Evolutionary conservation across 92 coral and sea anemone species (phyloP).

Genomic region (Pocillopora grandis): DNA sequence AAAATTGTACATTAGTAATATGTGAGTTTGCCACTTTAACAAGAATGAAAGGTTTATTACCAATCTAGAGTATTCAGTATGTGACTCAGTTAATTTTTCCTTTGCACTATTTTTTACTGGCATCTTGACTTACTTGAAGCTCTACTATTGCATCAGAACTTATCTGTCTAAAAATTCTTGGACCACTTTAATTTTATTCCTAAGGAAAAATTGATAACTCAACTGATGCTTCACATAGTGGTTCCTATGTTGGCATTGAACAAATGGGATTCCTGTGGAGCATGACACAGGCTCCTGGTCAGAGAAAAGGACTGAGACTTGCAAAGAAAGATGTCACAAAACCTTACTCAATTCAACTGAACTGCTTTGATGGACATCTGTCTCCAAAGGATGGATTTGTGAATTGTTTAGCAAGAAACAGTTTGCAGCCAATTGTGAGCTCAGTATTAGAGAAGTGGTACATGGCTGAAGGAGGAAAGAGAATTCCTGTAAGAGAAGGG

Average conservation of each 20-base stretch:
- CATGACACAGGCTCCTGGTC: slow-evolving; percentile 53
- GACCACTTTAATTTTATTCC: not conserved
- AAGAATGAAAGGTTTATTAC: too few species aligned
- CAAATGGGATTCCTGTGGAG: slow-evolving; percentile 79
- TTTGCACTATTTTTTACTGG: too few species aligned
- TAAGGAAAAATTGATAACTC: slow-evolving; percentile 23
- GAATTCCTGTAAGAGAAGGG: slow-evolving; percentile 54
- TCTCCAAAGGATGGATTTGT: slow-evolving; percentile 25
- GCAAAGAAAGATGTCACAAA: slow-evolving; percentile 67
- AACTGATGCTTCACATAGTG: slow-evolving; percentile 32
- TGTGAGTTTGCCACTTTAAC: too few species aligned
- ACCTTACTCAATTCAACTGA: slow-evolving; percentile 59
- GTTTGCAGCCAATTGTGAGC: slow-evolving; percentile 25
- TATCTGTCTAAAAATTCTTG: too few species aligned
- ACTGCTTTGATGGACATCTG: slow-evolving; percentile 58
- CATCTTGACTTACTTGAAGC: too few species aligned
- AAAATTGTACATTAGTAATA: too few species aligned
- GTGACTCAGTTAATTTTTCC: too few species aligned
- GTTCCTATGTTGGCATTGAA: slow-evolving; percentile 62
- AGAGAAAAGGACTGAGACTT: slow-evolving; percentile 56
- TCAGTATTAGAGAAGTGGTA: slow-evolving; percentile 35
- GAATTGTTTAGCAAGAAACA: not conserved
- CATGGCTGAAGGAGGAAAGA: slow-evolving; percentile 51
- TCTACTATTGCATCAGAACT: too few species aligned
- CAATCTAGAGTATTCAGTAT: too few species aligned